Evolutionary conservation across 2,797 vertebrate genomes (phyloP), one percentile per base, ranked within the genome.

Genomic region (Nothura maculosa): DNA sequence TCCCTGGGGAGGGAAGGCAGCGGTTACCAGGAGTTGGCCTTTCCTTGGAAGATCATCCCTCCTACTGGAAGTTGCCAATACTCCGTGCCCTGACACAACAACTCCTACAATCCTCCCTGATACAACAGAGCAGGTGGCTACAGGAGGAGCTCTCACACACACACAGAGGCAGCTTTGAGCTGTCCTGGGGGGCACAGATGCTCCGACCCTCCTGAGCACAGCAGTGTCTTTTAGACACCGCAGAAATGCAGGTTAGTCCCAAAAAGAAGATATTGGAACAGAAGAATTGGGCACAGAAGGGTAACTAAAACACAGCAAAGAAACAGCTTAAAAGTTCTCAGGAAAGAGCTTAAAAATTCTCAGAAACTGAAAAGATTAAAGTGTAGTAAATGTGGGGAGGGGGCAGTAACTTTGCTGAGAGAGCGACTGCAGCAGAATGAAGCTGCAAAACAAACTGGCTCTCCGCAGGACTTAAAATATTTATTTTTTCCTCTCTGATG

Each of bases 1-100:
- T 97, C 98, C 98, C 99, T 99, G 98, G 97, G 97, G 95, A 77
- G 96, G 97, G 97, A 94, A 98, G 93, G 96, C 93, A 96, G 13
- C 34, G 86, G 79, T 97, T 96, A 98, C 93, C 75, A 27, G 2
- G 1, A 73, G 0, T 1, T 27, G 68, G 57, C 6, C 17, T 18
- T 54, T 77, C 48, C 68, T 58, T 3, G 5, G 22, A 42, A 55
- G 16, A 18, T 25, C 48, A 47, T 2, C 28, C 8, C 6, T 25
- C 67, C 75, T 88, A 63, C 81, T 90, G 34, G 70, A 81, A 85
- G 68, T 11, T 82, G 50, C 28, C 75, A 34, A 19, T 43, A 34
- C 50, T 83, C 63, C 63, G 40, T 89, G 75, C 38, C 34, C 43
- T 66, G 36, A 89, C 48, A 55, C 6, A 58, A 90, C 79, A 87